Base-by-base conservation (phyloP, 2,113 vertebrate species). In the Pardalotus punctatus region DNA sequence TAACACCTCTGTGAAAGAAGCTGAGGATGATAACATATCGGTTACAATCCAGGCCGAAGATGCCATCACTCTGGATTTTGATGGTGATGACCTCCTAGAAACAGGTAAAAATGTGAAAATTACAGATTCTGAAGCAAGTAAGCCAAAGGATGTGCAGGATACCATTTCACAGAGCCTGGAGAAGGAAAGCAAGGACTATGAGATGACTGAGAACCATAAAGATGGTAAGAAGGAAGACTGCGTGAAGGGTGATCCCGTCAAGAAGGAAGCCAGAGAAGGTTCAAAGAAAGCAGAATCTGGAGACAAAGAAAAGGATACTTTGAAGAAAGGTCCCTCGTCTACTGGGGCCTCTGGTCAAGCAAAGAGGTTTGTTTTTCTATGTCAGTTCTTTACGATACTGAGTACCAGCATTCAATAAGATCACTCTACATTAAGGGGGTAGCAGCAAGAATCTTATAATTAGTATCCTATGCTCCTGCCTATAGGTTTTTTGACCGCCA, bases 361-460 rank as follows among this genome's bases (percentile, higher is more conserved):
- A 99, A 99, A 99, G 99, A 99, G 99, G 99, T 99, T 99, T 99
- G 99, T 99, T 99, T 99, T 99, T 99, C 99, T 99, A 99, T 99
- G 99, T 99, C 99, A 99, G 99, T 99, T 99, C 98, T 99, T 99
- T 99, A 99, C 99, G 98, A 98, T 99, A 98, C 99, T 99, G 98
- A 99, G 98, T 99, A 98, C 99, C 99, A 99, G 98, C 99, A 99
- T 98, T 98, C 99, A 98, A 98, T 99, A 99, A 98, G 99, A 99
- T 99, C 98, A 97, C 98, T 98, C 99, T 99, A 97, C 99, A 99
- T 99, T 99, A 98, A 98, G 99, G 99, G 99, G 99, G 99, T 99
- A 99, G 99, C 99, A 96, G 99, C 99, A 99, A 99, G 99, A 99
- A 97, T 98, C 98, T 98, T 99, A 95, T 98, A 98, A 98, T 98